Base-by-base conservation (phyloP, 2,888 invertebrate genomes). In the Choreutis nemorana region DNA sequence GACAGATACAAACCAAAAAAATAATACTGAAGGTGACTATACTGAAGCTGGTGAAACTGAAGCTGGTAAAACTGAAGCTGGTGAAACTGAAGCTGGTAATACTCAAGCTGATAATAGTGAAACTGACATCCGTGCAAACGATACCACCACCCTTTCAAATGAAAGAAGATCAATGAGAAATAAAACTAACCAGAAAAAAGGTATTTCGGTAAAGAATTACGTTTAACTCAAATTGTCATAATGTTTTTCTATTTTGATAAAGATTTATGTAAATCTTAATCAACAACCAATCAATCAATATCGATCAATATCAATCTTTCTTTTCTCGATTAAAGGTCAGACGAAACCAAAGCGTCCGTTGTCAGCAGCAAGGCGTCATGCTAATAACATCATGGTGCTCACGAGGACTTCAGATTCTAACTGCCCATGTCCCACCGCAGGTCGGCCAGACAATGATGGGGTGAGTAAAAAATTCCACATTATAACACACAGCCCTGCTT, bases 391-490 rank as follows among this genome's bases (percentile, higher is more conserved):
- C 1, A 10, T 73, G 6, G 40, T 52, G 3, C 37, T 77, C 2
- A 35, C 44, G 2, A 51, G 67, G 5, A 56, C 67, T 5, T 14
- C 54, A 0, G 31, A 46, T 5, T 51, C 62, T 2, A 65, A 63
- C 0, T 77, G 77, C 37, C 23, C 23, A 2, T 77, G 77, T 32
- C 72, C 75, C 2, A 12, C 31, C 0, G 46, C 68, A 4, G 71
- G 70, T 3, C 48, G 35, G 30, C 55, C 61, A 22, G 33, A 40
- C 6, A 54, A 54, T 12, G 33, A 38, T 24, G 38, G 48, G 37
- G 66, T 64, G 55, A 33, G 20, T 27, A n/a, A n/a, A n/a, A n/a
- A n/a, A n/a, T n/a, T n/a, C n/a, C n/a, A n/a, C n/a, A n/a, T n/a
- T n/a, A n/a, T n/a, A n/a, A n/a, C n/a, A n/a, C n/a, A n/a, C n/a